Evolutionary conservation across 2,113 vertebrate species (phyloP), one percentile per base, ranked within the genome.

Genomic region (Pseudorasbora parva): DNA sequence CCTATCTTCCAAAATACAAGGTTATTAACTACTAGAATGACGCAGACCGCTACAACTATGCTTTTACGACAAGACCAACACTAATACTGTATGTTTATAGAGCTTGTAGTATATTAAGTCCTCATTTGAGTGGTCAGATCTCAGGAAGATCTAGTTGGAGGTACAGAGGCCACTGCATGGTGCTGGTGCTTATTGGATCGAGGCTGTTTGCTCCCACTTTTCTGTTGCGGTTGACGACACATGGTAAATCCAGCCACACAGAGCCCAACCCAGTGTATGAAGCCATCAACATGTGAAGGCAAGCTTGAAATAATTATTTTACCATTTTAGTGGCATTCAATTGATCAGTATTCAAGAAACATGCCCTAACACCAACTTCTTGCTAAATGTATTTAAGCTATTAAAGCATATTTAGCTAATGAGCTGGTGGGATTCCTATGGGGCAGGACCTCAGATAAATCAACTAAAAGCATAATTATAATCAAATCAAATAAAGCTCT

Each of bases 181-280:
- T 96, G 94, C 95, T 96, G 90, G 95, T 98, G 97, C 97, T 96
- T 87, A 93, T 95, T 99, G 98, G 96, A 98, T 98, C 97, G 98
- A 91, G 96, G 96, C 97, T 99, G 98, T 99, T 99, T 98, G 98
- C 97, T 97, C 97, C 98, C 98, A 99, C 98, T 99, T 99, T 99
- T 99, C 98, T 99, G 98, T 99, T 99, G 98, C 98, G 98, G 98
- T 99, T 99, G 98, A 99, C 98, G 98, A 98, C 98, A 99, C 98
- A 99, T 99, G 97, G 97, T 96, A 95, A 95, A 95, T 96, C 95
- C 97, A 97, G 97, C 96, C 95, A 95, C 96, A 96, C 92, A 95
- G 96, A 96, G 95, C 95, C 94, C 94, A 95, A 94, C 96, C 96
- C 95, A 95, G 95, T 94, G 64, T 30, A 23, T 25, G 54, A 10